Conservation (phyloP, 2,113 vertebrate species). For the Oceanites oceanicus region DNA sequence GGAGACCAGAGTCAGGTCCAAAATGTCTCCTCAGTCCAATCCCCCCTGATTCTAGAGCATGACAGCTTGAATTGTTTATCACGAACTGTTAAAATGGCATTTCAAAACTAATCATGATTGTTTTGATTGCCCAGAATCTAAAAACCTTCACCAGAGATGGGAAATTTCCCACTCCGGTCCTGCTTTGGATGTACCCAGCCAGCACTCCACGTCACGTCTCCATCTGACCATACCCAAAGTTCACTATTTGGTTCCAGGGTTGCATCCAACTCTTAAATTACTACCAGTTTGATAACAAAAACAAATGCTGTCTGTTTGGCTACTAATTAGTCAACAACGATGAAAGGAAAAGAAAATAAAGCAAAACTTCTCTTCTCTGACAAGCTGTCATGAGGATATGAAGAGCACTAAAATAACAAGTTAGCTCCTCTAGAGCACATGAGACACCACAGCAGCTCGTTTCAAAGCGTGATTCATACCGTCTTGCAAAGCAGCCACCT, state of each 20-base stretch:
- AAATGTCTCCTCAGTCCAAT: not conserved
- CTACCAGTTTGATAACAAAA: constrained; percentile 1
- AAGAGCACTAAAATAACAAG: constrained; percentile 31
- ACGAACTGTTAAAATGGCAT: not conserved
- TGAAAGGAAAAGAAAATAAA: constrained; percentile 27
- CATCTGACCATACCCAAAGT: not conserved
- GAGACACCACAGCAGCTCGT: not conserved
- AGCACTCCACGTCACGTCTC: not conserved
- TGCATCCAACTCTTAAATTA: not conserved
- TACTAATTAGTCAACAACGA: constrained; percentile 51
- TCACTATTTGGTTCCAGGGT: not conserved
- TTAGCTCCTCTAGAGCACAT: not conserved
- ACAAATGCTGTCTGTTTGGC: constrained; percentile 49
- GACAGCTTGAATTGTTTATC: not conserved
- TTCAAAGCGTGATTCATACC: not conserved
- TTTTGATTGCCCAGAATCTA: not conserved
- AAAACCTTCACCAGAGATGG: not conserved
- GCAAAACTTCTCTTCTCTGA: constrained; percentile 22
- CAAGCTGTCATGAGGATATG: constrained; percentile 38
- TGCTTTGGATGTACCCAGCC: not conserved
- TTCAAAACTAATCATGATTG: not conserved
- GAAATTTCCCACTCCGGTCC: not conserved
- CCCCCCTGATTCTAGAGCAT: not conserved
- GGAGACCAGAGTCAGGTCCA: not conserved
- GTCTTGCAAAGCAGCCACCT: not conserved